These are phyloP conservation scores for Dryocosmus kuriphilus DNA, from an alignment of 2,888 invertebrate species.

Conservation along the genomic window DNA sequence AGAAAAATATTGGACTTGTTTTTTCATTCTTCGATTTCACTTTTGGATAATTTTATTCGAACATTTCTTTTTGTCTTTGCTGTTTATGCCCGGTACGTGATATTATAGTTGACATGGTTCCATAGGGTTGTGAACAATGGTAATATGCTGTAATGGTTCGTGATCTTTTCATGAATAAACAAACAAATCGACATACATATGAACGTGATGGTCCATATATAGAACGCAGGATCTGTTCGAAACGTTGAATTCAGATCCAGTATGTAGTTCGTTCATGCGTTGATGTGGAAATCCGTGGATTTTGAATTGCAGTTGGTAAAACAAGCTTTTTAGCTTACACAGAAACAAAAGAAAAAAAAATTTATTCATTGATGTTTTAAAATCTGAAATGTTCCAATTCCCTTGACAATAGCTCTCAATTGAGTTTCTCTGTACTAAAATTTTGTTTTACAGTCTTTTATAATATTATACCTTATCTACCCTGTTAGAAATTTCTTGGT, in stretches of 20 bases:
- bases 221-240: conserved; percentile 51
- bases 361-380: neutral
- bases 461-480: neutral
- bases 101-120: neutral
- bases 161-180: conserved; percentile 60
- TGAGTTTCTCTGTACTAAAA: neutral
- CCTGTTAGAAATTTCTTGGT: too few species aligned
- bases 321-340: neutral
- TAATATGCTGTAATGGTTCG: conserved; percentile 16
- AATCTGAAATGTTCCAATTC: neutral
- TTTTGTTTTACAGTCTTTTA: neutral
- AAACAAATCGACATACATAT: conserved; percentile 48
- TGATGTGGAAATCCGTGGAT: conserved; percentile 19
- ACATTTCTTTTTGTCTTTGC: neutral
- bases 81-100: neutral
- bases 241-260: conserved; percentile 16
- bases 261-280: conserved; percentile 31
- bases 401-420: neutral
- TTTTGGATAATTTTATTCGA: neutral
- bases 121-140: conserved; percentile 6
- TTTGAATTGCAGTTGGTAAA: conserved; percentile 22
- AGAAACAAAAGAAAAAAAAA: neutral
- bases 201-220: conserved; percentile 56
- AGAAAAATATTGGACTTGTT: neutral
- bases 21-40: neutral